Conservation (phyloP, 2,113 vertebrate species). For the Xiphophorus maculatus region DNA sequence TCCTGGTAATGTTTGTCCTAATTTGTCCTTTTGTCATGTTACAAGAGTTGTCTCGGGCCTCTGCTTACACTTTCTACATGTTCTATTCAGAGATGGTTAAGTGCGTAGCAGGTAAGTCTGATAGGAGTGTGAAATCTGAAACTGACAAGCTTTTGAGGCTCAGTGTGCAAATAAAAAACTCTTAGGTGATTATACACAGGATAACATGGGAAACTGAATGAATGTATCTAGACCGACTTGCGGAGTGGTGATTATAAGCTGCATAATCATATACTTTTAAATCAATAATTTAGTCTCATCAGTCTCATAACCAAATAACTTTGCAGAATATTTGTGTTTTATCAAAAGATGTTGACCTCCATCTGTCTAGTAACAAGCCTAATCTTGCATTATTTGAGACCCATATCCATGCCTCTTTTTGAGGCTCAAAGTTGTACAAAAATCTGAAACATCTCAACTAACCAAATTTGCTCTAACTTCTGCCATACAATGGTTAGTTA, state of each 20-base stretch:
- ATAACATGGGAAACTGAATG: constrained; percentile 5
- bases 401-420: neutral
- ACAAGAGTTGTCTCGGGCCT: constrained; percentile 36
- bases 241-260: neutral
- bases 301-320: neutral
- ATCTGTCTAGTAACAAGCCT: neutral
- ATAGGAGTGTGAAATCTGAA: constrained; percentile 51
- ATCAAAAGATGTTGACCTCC: neutral
- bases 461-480: neutral
- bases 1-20: constrained; percentile 50
- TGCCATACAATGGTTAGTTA: neutral
- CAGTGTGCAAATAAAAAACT: constrained; percentile 22
- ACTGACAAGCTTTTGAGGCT: constrained; percentile 23
- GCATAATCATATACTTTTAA: neutral
- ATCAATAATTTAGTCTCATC: neutral
- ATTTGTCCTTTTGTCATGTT: constrained; percentile 58
- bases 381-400: neutral
- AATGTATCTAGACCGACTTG: neutral
- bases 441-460: neutral
- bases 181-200: neutral
- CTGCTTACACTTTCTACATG: constrained; percentile 23
- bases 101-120: constrained; percentile 44
- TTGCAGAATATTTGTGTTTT: neutral
- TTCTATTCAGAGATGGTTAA: constrained; percentile 54
- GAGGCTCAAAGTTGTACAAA: neutral